Conservation (phyloP, 1,140 invertebrate genomes). For the Hetaerina americana region DNA sequence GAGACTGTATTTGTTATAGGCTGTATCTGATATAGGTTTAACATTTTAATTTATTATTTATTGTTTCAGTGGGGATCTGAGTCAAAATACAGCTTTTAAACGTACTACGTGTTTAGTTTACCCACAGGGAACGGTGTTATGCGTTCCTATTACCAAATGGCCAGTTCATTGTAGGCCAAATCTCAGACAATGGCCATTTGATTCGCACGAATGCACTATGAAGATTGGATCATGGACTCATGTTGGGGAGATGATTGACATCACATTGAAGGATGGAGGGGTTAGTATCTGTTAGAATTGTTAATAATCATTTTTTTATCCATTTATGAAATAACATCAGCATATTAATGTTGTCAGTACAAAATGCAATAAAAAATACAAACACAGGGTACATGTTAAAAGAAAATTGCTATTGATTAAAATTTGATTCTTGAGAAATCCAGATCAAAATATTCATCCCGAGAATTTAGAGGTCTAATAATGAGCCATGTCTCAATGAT, state of each 20-base stretch:
- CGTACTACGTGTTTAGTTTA: conserved; percentile 34
- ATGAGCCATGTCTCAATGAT: too few relatives aligned
- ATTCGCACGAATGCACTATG: conserved; percentile 35
- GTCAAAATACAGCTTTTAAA: conserved; percentile 17
- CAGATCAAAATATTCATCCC: too few relatives aligned
- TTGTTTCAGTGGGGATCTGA: not conserved
- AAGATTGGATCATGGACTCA: conserved; percentile 43
- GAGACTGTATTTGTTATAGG: too few relatives aligned
- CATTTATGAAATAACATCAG: not conserved
- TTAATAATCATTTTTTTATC: not conserved
- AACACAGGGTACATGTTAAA: too few relatives aligned
- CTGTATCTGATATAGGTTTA: too few relatives aligned
- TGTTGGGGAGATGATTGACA: conserved; percentile 23
- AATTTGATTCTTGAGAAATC: not conserved
- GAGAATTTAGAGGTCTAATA: not conserved
- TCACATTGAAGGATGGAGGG: conserved; percentile 13
- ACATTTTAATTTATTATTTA: too few relatives aligned
- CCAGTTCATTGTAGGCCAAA: conserved; percentile 31
- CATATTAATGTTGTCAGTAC: not conserved
- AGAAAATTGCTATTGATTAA: not conserved
- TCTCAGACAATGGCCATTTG: conserved; percentile 36
- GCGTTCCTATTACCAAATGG: conserved; percentile 23
- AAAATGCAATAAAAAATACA: too few relatives aligned
- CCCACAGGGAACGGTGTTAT: conserved; percentile 31
- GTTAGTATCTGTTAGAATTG: not conserved